These are phyloP conservation scores for Steatornis caripensis DNA, from an alignment of 2,113 vertebrate genomes.

Conservation along the genomic window DNA sequence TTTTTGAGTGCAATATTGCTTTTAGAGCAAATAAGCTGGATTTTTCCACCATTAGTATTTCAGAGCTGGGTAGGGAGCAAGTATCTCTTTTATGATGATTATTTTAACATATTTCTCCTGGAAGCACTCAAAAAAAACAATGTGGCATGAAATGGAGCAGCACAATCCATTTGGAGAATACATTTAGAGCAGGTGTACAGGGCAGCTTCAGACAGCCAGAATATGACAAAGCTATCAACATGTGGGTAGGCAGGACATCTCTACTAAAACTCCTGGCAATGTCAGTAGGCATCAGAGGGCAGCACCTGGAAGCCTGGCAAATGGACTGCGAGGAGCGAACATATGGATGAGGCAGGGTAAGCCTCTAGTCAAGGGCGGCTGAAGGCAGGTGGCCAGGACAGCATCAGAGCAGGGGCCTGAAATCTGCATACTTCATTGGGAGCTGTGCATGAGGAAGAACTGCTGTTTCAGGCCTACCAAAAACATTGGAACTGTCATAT, in stretches of 20 bases:
- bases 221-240: neutral
- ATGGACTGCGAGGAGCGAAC: neutral
- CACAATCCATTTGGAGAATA: slow-evolving; percentile 17
- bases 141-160: neutral
- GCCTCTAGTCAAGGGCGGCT: neutral
- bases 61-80: slow-evolving; percentile 23
- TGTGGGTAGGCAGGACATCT: neutral
- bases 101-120: slow-evolving; percentile 53
- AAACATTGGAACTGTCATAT: neutral
- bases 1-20: neutral
- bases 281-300: neutral
- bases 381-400: neutral
- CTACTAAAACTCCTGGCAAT: neutral
- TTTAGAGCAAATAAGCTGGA: slow-evolving; percentile 13
- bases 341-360: neutral
- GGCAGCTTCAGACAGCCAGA: neutral
- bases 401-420: neutral
- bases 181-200: slow-evolving; percentile 55
- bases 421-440: neutral
- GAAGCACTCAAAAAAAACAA: slow-evolving; percentile 7
- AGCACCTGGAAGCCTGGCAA: neutral
- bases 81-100: slow-evolving; percentile 55
- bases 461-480: neutral
- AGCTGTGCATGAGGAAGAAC: neutral
- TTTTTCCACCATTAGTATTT: slow-evolving; percentile 47